These are phyloP conservation scores for Sinonovacula constricta DNA, from an alignment of 1,140 invertebrate species.

Conservation along the genomic window DNA sequence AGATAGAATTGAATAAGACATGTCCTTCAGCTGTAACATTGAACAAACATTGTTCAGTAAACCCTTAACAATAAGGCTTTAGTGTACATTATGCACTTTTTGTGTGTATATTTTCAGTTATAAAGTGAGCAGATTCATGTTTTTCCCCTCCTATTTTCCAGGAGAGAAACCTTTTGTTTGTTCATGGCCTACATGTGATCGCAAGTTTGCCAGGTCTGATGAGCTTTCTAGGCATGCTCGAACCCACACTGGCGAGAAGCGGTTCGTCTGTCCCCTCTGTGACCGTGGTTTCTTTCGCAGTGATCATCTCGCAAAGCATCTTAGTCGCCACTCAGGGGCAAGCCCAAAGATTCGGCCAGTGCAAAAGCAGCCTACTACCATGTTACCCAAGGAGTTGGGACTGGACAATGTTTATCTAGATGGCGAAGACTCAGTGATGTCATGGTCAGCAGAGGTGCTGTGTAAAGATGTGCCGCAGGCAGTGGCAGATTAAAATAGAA, in stretches of 20 bases:
- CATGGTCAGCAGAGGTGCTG: slow-evolving; percentile 39
- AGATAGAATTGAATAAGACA: too few relatives aligned
- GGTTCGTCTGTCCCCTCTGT: slow-evolving; percentile 90
- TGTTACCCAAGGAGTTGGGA: neutral
- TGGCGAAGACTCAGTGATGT: slow-evolving; percentile 17
- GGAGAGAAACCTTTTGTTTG: slow-evolving; percentile 81
- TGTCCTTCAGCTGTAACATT: too few relatives aligned
- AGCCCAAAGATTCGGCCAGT: slow-evolving; percentile 1
- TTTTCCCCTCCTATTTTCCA: slow-evolving; percentile 33
- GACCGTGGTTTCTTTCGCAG: slow-evolving; percentile 93
- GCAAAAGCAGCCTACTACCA: neutral
- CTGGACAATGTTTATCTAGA: neutral
- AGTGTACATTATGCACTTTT: too few relatives aligned
- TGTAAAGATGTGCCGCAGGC: slow-evolving; percentile 39
- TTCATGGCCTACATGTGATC: slow-evolving; percentile 90
- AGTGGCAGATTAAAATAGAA: slow-evolving; percentile 36
- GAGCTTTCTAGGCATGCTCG: slow-evolving; percentile 93
- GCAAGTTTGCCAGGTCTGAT: slow-evolving; percentile 94
- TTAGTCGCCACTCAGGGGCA: slow-evolving; percentile 50
- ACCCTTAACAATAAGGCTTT: too few relatives aligned
- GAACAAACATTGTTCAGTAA: too few relatives aligned
- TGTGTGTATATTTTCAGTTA: too few relatives aligned
- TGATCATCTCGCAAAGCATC: slow-evolving; percentile 75
- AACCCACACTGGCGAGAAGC: slow-evolving; percentile 76
- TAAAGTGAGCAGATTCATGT: too few relatives aligned